A percentile compares a stretch with the other conserved stretches of the same genome.
phyloP scores from a whole-genome alignment of 2,113 vertebrate species.

The Parotia lawesii region DNA sequence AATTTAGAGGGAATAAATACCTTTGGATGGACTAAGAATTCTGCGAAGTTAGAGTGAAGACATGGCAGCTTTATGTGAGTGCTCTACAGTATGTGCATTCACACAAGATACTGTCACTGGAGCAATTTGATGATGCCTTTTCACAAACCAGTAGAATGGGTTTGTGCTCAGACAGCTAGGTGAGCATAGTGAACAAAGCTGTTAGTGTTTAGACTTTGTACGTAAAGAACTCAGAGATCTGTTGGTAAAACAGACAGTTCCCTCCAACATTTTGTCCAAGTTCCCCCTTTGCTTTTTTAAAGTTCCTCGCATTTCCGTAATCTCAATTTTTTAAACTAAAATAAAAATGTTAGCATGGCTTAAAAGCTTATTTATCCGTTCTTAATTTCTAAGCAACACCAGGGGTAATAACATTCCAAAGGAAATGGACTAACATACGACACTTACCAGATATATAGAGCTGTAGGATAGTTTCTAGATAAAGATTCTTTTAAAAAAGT shows the following conservation, averaged over 20 bases:
- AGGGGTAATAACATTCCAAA: background rate
- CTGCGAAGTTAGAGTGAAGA: background rate
- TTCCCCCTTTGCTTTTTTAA: background rate
- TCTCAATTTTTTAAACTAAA: background rate
- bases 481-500: background rate
- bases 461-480: background rate
- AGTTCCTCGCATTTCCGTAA: background rate
- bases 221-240: background rate
- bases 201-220: background rate
- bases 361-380: background rate
- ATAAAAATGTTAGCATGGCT: background rate
- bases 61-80: background rate
- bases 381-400: background rate
- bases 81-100: rapidly evolving
- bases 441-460: background rate
- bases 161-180: background rate
- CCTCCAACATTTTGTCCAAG: background rate
- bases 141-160: background rate
- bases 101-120: background rate
- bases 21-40: background rate
- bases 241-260: background rate
- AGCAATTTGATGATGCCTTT: background rate
- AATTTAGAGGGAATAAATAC: background rate
- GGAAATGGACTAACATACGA: background rate
- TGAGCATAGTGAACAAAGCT: background rate